A percentile compares a stretch with the other conserved stretches of the same genome.
Conservation (phyloP, 2,888 invertebrate species). For the Coelogynopora nodosa region DNA sequence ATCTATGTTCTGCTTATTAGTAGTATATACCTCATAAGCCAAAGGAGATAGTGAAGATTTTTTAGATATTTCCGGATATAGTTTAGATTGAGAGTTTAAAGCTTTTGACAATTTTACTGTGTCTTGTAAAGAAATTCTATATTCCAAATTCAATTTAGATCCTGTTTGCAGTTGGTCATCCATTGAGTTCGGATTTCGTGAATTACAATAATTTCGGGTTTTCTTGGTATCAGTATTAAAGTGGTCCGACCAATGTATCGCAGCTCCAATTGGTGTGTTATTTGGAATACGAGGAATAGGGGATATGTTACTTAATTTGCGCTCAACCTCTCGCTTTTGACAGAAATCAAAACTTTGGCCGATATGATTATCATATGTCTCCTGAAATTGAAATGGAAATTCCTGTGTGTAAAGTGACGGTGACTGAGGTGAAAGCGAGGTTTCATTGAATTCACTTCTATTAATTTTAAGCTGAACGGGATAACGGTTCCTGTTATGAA, state of each 20-base stretch:
- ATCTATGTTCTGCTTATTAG: not conserved
- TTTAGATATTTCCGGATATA: not conserved
- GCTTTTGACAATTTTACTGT: not conserved
- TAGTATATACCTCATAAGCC: not conserved
- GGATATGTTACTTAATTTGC: too few species aligned
- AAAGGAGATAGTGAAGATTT: not conserved
- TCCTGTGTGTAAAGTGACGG: not conserved
- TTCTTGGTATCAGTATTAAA: not conserved
- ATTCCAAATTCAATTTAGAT: not conserved
- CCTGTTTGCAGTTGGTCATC: not conserved
- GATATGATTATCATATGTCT: not conserved
- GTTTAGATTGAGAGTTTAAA: not conserved
- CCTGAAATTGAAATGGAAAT: not conserved
- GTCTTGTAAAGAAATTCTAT: not conserved
- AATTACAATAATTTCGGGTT: not conserved
- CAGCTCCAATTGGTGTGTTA: not conserved
- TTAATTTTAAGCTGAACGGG: not conserved
- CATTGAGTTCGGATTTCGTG: not conserved
- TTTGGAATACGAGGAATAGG: not conserved
- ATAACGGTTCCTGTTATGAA: not conserved
- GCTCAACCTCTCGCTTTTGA: not conserved
- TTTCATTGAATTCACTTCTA: not conserved
- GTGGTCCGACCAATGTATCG: not conserved
- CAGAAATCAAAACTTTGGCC: not conserved
- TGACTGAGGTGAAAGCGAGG: not conserved